Percentiles rank a stretch among this genome's conserved stretches.
These are phyloP conservation scores for Saccostrea echinata DNA, from an alignment of 1,140 invertebrate genomes.

Conservation along the genomic window DNA sequence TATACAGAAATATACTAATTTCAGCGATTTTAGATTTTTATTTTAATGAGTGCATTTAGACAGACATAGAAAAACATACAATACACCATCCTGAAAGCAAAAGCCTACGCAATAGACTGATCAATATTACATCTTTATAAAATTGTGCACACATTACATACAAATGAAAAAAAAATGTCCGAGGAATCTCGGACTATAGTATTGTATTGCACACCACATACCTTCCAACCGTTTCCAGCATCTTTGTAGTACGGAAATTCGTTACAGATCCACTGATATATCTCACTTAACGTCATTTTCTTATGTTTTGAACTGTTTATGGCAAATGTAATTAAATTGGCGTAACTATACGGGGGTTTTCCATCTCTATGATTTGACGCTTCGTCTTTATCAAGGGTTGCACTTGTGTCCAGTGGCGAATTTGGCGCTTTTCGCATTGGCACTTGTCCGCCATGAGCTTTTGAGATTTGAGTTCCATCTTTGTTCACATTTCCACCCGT, in stretches of 20 bases:
- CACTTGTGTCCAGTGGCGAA: slow-evolving; percentile 73
- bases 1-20: no score
- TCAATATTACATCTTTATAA: no score
- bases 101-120: no score
- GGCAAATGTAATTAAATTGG: slow-evolving; percentile 86
- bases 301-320: slow-evolving; percentile 85
- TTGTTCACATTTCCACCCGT: slow-evolving; percentile 68
- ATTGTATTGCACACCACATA: slow-evolving; percentile 75
- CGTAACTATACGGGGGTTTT: slow-evolving; percentile 85
- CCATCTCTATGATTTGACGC: slow-evolving; percentile 77
- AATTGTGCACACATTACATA: no score
- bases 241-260: slow-evolving; percentile 85
- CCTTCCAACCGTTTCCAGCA: slow-evolving; percentile 87
- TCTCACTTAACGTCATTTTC: slow-evolving; percentile 82
- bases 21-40: no score
- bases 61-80: no score
- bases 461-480: slow-evolving; percentile 63
- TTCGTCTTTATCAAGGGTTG: slow-evolving; percentile 72
- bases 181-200: slow-evolving; percentile 5
- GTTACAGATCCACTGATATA: slow-evolving; percentile 82
- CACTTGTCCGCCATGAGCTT: slow-evolving; percentile 67
- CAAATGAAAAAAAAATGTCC: neutral
- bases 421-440: slow-evolving; percentile 74
- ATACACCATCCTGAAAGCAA: no score
- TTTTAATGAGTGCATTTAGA: no score